Percentiles rank a stretch among this genome's conserved stretches.
phyloP scores from a whole-genome alignment of 1,140 invertebrate species.

The Hyles vespertilio region DNA sequence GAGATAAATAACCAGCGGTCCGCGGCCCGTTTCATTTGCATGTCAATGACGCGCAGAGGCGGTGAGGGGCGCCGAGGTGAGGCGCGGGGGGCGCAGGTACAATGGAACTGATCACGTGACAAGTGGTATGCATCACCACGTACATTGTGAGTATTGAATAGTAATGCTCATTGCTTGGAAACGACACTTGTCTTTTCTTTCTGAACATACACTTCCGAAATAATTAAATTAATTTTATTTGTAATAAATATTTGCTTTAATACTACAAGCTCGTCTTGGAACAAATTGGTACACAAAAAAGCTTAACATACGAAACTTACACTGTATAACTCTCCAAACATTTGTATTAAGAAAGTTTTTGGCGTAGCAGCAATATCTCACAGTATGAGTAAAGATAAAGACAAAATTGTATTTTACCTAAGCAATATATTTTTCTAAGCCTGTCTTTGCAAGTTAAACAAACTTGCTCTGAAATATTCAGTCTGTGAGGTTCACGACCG shows the following conservation, averaged over 20 bases:
- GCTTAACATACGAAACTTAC: no score
- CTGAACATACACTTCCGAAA: no score
- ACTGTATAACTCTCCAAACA: no score
- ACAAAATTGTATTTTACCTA: not conserved
- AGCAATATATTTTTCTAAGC: conserved; percentile 3
- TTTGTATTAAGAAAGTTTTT: no score
- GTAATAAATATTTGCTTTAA: no score
- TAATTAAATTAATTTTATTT: no score
- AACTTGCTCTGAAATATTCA: conserved; percentile 20
- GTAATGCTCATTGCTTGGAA: no score
- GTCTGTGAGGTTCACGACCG: conserved; percentile 20
- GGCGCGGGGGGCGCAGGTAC: conserved; percentile 25
- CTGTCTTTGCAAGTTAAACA: conserved; percentile 17
- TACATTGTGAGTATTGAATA: not conserved
- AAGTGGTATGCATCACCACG: conserved; percentile 6
- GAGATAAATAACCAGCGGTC: conserved; percentile 67
- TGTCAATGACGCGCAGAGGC: conserved; percentile 46
- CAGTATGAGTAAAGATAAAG: no score
- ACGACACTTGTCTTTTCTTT: no score
- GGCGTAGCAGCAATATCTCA: no score
- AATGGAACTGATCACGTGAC: conserved; percentile 49
- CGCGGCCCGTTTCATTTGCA: conserved; percentile 63
- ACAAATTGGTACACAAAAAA: no score
- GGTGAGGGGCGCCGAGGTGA: conserved; percentile 20
- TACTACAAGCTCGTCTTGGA: no score